Evolutionary conservation across 2,797 vertebrate genomes (phyloP), one percentile per base, ranked within the genome.

Genomic region (Etheostoma nigrum): DNA sequence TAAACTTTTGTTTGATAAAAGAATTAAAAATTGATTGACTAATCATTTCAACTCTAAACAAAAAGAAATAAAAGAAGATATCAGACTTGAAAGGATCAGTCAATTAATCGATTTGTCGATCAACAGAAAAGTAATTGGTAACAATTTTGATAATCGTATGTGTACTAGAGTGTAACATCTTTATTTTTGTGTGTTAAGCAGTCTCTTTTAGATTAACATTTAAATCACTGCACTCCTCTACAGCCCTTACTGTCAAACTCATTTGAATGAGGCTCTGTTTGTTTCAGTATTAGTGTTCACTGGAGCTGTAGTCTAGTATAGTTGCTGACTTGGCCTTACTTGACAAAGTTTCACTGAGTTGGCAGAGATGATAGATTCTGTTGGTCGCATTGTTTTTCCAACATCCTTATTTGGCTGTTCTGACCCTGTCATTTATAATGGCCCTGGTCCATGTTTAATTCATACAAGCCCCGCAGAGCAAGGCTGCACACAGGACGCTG

Each of bases 381-480:
- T 88, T 81, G 91, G 79, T 88, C 60, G 71, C 78, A 89, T 89
- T 92, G 90, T 90, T 91, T 92, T 89, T 87, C 85, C 85, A 86
- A 77, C 88, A 86, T 89, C 81, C 76, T 63, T 77, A 70, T 88
- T 88, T 91, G 78, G 86, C 82, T 78, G 83, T 84, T 79, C 83
- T 81, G 87, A 90, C 85, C 81, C 79, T 82, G 86, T 91, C 90
- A 89, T 93, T 91, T 89, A 85, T 89, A 85, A 88, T 82, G 87
- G 83, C 85, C 65, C 65, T 18, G 27, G 49, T 83, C 88, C 82
- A 85, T 91, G 82, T 88, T 89, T 88, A 91, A 92, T 92, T 92
- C 89, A 86, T 88, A 79, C 83, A 75, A 70, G 72, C 74, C 78
- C 75, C 11, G 64, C 76, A 64, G 78, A 83, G 71, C 30, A 10